Evolutionary conservation across 2,888 invertebrate genomes (phyloP).

Genomic region (Plebejus argus): DNA sequence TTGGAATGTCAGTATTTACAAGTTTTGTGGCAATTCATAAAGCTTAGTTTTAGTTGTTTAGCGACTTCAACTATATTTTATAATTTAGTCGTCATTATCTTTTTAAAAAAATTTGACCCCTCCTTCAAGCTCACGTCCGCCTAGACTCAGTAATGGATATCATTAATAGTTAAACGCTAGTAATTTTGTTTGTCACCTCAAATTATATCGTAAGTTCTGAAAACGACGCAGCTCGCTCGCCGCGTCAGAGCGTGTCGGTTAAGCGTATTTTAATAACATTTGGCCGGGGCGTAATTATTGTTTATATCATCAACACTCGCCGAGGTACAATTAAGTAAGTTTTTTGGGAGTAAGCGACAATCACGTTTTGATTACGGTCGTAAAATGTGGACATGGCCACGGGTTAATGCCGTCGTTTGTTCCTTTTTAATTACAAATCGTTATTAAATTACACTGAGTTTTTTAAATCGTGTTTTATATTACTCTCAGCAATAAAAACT

Average conservation of each 20-base stretch:
- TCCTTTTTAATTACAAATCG: constrained; percentile 35
- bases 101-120: neutral
- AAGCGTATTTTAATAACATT: constrained; percentile 79
- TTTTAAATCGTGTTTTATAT: constrained; percentile 32
- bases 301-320: constrained; percentile 76
- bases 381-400: constrained; percentile 63
- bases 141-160: constrained; percentile 32
- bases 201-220: constrained; percentile 39
- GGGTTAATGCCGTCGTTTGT: constrained; percentile 48
- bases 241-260: constrained; percentile 56
- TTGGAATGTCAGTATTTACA: neutral
- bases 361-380: constrained; percentile 73
- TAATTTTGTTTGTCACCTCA: constrained; percentile 42
- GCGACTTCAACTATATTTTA: neutral
- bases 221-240: constrained; percentile 12
- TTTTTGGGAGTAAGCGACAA: constrained; percentile 73
- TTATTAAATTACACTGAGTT: constrained; percentile 24
- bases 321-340: constrained; percentile 71
- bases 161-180: constrained; percentile 36
- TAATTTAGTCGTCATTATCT: neutral
- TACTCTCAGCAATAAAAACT: constrained; percentile 19
- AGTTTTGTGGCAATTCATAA: neutral
- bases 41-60: neutral
- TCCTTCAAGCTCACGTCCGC: neutral
- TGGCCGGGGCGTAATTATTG: constrained; percentile 72